Evolutionary conservation across 2,113 vertebrate genomes (phyloP), one percentile per base, ranked within the genome.

Genomic region (Atractosteus spatula): DNA sequence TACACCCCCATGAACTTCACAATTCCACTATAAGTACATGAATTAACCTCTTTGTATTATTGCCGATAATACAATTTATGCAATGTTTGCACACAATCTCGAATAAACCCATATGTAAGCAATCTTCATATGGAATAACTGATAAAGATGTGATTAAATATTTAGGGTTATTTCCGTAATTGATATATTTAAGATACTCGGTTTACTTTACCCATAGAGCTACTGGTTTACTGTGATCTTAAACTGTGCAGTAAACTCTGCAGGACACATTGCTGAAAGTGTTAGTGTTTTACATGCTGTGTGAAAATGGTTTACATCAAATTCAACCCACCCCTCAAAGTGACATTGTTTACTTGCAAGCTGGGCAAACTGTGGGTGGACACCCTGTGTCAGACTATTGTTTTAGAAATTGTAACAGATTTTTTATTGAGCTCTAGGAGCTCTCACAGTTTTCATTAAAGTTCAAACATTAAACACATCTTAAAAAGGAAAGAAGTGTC

Each of bases 231-330:
- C 68, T 11, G 54, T 16, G 7, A 56, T 29, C 17, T 10, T 7
- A 4, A 29, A 29, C 29, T 29, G 29, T 29, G 29, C 29, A 29
- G 29, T 29, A 29, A 29, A 29, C 29, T 29, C 29, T 29, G 29
- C 29, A 29, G 29, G 29, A 29, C 29, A 29, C 68, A 8, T 8
- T 11, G 41, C 14, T 13, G 14, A 29, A 68, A 16, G 66, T 54
- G 66, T 55, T 44, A 10, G 12, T 41, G 44, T 16, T 55, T 41
- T 7, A 29, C 41, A 43, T 12, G 3, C 29, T 51, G 7, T 45
- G 69, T 68, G 69, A 62, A 62, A 47, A 73, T 64, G 65, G 12
- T 43, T 41, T 45, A 7, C 59, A 41, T 73, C 44, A 72, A 47
- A 73, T 41, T 8, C 5, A 47, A 3, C 44, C 44, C 45, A 6